Evolutionary conservation across 2,888 invertebrate genomes (phyloP).

Genomic region (Lasioglossum calceatum): DNA sequence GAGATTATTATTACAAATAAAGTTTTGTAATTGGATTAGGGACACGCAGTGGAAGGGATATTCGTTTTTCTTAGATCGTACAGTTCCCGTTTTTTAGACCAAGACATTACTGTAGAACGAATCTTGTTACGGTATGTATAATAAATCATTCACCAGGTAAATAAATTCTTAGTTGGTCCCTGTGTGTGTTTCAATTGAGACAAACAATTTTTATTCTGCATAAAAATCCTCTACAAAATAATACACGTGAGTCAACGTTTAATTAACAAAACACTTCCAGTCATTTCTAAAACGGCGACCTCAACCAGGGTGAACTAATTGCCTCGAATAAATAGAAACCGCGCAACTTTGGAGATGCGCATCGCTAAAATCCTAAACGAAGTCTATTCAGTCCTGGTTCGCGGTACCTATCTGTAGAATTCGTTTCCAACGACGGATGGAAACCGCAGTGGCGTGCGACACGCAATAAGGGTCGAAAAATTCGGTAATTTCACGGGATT

Average conservation of each 20-base stretch:
- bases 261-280: not conserved
- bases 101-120: too few species aligned
- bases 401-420: not conserved
- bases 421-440: not conserved
- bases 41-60: too few species aligned
- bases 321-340: not conserved
- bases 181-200: not conserved
- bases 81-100: too few species aligned
- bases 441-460: not conserved
- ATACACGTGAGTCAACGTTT: not conserved
- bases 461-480: not conserved
- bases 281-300: not conserved
- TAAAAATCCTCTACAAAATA: too few species aligned
- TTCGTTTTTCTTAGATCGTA: too few species aligned
- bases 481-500: constrained; percentile 24
- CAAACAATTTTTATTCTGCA: too few species aligned
- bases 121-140: too few species aligned
- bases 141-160: too few species aligned
- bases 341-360: not conserved
- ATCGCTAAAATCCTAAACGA: not conserved
- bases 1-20: not conserved
- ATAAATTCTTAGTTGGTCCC: not conserved
- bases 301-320: not conserved
- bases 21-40: too few species aligned
- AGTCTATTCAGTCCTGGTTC: not conserved